phyloP scores from a whole-genome alignment of 2,113 vertebrate genomes.

The Aramus guarauna region DNA sequence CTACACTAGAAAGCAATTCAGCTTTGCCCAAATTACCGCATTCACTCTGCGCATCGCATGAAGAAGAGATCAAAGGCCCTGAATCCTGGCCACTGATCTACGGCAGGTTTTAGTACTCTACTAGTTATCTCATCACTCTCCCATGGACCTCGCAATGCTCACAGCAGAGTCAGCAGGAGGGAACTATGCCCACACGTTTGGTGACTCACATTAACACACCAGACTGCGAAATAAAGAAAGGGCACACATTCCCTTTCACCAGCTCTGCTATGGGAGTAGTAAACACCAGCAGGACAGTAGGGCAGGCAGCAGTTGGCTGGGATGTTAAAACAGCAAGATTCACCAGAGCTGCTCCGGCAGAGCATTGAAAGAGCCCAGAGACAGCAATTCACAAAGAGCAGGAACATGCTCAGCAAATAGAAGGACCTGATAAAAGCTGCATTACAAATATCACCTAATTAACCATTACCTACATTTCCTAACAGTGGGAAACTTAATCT shows the following conservation, averaged over 20 bases:
- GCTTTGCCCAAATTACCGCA: background rate
- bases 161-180: background rate
- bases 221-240: background rate
- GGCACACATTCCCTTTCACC: background rate
- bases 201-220: background rate
- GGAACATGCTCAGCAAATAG: background rate
- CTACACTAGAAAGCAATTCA: background rate
- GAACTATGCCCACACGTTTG: background rate
- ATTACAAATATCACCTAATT: slow-evolving; percentile 37
- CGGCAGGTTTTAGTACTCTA: background rate
- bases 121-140: background rate
- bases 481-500: slow-evolving; percentile 13
- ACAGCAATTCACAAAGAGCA: background rate
- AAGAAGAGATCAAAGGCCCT: background rate
- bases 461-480: slow-evolving; percentile 25
- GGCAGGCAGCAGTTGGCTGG: background rate
- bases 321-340: background rate
- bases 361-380: background rate
- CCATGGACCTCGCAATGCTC: background rate
- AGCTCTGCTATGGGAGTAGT: background rate
- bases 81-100: background rate
- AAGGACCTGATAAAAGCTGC: background rate
- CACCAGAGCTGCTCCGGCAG: background rate
- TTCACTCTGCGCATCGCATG: background rate
- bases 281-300: background rate